Conservation (phyloP, 2,888 invertebrate genomes). For the Tetragonisca angustula region DNA sequence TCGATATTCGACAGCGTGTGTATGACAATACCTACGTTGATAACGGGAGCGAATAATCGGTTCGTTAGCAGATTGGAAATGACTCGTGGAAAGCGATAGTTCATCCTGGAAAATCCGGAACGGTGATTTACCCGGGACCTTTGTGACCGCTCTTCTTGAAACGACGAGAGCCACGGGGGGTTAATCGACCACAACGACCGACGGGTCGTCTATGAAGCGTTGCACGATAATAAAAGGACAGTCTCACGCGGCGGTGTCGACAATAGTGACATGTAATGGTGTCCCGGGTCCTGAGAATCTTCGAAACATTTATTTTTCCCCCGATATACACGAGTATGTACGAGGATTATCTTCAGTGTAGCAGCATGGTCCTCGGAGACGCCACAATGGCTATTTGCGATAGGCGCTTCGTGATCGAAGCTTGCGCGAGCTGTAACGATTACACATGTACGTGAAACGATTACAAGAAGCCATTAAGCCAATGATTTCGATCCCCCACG, state of each 20-base stretch:
- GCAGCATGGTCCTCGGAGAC: slow-evolving; percentile 40
- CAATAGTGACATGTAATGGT: slow-evolving; percentile 58
- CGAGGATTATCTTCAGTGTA: slow-evolving; percentile 52
- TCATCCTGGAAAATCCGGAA: slow-evolving; percentile 34
- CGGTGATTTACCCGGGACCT: slow-evolving; percentile 54
- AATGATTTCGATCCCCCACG: slow-evolving; percentile 26
- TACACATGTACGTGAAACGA: neutral
- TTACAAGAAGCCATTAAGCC: slow-evolving; percentile 21
- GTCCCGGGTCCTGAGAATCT: slow-evolving; percentile 46
- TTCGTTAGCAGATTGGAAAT: slow-evolving; percentile 55
- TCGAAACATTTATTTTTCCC: slow-evolving; percentile 50
- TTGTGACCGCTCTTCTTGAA: slow-evolving; percentile 50
- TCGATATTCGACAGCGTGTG: neutral
- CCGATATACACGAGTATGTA: neutral
- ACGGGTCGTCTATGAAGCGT: slow-evolving; percentile 56
- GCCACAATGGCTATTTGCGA: slow-evolving; percentile 39
- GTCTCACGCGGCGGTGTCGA: slow-evolving; percentile 39
- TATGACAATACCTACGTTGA: neutral
- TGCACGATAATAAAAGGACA: slow-evolving; percentile 59
- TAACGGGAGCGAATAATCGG: slow-evolving; percentile 43
- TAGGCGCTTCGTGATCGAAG: slow-evolving; percentile 15
- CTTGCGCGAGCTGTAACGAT: slow-evolving; percentile 10
- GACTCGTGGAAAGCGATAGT: slow-evolving; percentile 56
- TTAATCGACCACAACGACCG: slow-evolving; percentile 64
- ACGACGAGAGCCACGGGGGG: slow-evolving; percentile 58